Percentiles rank a stretch among this genome's conserved stretches.
Evolutionary conservation across 2,113 vertebrate genomes (phyloP).

Genomic region (Halichoerus grypus): DNA sequence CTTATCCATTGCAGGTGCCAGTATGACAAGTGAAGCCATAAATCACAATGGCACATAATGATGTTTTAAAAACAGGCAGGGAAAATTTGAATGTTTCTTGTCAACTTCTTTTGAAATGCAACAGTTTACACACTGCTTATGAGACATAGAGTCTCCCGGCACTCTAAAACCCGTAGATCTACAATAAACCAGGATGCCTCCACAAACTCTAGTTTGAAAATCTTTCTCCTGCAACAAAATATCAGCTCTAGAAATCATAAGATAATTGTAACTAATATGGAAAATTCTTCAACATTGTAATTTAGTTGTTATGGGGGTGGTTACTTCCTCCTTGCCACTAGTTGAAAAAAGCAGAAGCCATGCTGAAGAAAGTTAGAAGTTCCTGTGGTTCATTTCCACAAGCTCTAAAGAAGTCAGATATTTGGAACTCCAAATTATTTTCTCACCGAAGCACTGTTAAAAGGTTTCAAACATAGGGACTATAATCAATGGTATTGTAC

Average conservation of each 20-base stretch:
- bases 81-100: not conserved
- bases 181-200: not conserved
- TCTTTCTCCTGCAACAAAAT: not conserved
- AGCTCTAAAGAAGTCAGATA: not conserved
- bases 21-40: conserved; percentile 49
- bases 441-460: not conserved
- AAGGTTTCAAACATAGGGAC: not conserved
- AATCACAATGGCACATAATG: conserved; percentile 46
- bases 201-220: not conserved
- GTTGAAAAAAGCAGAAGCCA: not conserved
- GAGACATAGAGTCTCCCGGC: not conserved
- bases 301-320: not conserved
- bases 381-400: not conserved
- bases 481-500: not conserved
- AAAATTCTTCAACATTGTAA: not conserved
- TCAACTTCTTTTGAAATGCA: conserved; percentile 2
- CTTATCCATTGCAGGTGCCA: conserved; percentile 51
- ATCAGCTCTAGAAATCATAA: not conserved
- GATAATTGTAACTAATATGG: not conserved
- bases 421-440: not conserved
- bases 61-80: conserved; percentile 61
- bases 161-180: not conserved
- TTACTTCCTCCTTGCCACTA: not conserved
- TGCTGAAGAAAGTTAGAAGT: not conserved
- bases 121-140: not conserved